Evolutionary conservation across 1,140 invertebrate species (phyloP).

Genomic region (Drosophila prosaltans): DNA sequence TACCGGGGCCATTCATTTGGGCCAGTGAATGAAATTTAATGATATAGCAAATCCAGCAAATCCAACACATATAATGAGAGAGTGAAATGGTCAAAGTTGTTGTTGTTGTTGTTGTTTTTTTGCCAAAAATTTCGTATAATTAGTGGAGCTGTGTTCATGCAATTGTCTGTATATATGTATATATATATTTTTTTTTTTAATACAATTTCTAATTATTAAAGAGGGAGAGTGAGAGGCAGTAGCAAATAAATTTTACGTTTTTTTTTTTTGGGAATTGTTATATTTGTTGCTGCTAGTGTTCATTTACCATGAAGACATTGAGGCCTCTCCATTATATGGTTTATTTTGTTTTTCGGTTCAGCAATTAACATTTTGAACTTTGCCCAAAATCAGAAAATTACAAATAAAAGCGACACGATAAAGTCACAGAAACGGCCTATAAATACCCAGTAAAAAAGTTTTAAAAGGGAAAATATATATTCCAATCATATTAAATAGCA

Average conservation of each 20-base stretch:
- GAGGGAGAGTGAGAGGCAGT: neutral
- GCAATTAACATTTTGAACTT: conserved; percentile 63
- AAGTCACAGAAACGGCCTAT: neutral
- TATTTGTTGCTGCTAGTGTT: neutral
- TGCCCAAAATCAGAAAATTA: conserved; percentile 38
- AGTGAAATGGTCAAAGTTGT: conserved; percentile 32
- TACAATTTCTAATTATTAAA: conserved; percentile 6
- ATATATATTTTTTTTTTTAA: neutral
- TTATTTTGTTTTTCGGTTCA: conserved; percentile 15
- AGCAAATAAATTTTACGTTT: neutral
- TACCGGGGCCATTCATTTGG: conserved; percentile 56
- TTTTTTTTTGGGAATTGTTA: neutral
- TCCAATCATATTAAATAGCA: too few species aligned
- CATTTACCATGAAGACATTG: conserved; percentile 9
- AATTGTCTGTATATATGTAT: neutral
- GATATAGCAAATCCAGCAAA: conserved; percentile 20
- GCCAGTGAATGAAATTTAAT: conserved; percentile 69
- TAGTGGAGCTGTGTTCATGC: conserved; percentile 5
- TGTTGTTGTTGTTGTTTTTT: too few species aligned
- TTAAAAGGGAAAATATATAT: too few species aligned
- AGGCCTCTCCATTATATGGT: conserved; percentile 2
- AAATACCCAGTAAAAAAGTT: neutral
- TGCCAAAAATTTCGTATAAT: conserved; percentile 5
- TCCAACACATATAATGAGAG: conserved; percentile 46
- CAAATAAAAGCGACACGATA: neutral